Conservation (phyloP, 2,888 invertebrate genomes). For the Coremacera marginata region DNA sequence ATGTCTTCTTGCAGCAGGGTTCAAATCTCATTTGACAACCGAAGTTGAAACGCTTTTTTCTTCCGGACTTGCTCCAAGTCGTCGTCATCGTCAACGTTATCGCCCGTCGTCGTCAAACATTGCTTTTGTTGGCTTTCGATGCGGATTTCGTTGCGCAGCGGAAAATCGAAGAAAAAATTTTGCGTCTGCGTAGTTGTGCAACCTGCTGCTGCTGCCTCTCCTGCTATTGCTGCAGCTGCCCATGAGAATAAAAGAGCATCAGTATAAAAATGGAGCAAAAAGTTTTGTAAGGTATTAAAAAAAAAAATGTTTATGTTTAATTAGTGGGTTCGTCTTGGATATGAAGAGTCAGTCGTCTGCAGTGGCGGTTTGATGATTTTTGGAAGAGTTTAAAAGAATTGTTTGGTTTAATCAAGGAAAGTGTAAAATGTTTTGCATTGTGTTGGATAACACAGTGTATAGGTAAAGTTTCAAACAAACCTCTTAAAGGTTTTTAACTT, state of each 20-base stretch:
- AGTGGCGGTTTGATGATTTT: constrained; percentile 3
- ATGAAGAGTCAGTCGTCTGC: background rate
- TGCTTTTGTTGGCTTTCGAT: constrained; percentile 10
- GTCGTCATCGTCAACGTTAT: background rate
- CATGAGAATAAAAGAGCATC: constrained; percentile 12
- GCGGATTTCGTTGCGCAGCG: constrained; percentile 22
- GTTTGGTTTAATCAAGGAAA: background rate
- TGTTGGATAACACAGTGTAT: no score
- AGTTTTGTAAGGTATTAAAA: background rate
- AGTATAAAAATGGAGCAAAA: constrained; percentile 22
- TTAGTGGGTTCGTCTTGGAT: constrained; percentile 20
- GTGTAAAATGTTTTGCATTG: no score
- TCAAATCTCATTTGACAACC: background rate
- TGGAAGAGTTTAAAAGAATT: background rate
- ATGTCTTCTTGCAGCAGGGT: constrained; percentile 7
- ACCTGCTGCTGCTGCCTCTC: background rate
- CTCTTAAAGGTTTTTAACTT: no score
- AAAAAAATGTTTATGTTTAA: constrained; percentile 9
- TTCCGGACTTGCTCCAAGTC: background rate
- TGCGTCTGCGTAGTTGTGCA: constrained; percentile 27
- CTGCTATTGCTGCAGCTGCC: background rate
- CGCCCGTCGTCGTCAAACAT: background rate
- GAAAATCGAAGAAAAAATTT: constrained; percentile 25
- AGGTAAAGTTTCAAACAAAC: no score
- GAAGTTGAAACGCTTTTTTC: background rate